Evolutionary conservation across 2,888 invertebrate genomes (phyloP).

Genomic region (Brenthis hecate): DNA sequence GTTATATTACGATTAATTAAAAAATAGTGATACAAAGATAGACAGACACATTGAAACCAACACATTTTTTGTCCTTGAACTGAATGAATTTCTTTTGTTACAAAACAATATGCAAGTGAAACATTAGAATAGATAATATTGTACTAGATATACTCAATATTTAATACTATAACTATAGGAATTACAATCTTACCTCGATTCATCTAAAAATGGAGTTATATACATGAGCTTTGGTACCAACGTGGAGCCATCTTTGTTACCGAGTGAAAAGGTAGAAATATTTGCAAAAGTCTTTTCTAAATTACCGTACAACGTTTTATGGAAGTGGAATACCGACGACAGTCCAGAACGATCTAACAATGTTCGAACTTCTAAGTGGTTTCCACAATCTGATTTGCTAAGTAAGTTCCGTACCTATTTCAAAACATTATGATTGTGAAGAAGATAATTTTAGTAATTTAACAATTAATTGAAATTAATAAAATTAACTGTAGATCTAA

Average conservation of each 20-base stretch:
- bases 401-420: constrained; percentile 14
- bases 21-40: too few relatives aligned
- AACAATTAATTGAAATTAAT: too few relatives aligned
- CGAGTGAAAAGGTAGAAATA: constrained; percentile 40
- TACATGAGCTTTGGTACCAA: constrained; percentile 64
- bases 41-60: too few relatives aligned
- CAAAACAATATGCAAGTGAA: too few relatives aligned
- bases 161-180: constrained; percentile 40
- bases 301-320: constrained; percentile 56
- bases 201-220: constrained; percentile 54
- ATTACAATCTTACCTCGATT: constrained; percentile 42
- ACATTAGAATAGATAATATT: neutral
- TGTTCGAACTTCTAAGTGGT: constrained; percentile 54
- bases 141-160: neutral
- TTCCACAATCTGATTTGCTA: constrained; percentile 48
- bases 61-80: too few relatives aligned
- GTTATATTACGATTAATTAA: too few relatives aligned
- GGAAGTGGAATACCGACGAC: constrained; percentile 56
- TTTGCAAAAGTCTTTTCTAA: constrained; percentile 52
- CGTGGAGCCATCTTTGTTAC: constrained; percentile 49
- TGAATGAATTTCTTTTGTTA: too few relatives aligned
- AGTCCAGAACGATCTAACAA: constrained; percentile 50
- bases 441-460: too few relatives aligned
- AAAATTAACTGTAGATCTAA: too few relatives aligned
- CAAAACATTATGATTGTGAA: too few relatives aligned